A percentile compares a stretch with the other conserved stretches of the same genome.
phyloP scores from a whole-genome alignment of 1,140 invertebrate genomes.

The Pseudomyrmex sp. region DNA sequence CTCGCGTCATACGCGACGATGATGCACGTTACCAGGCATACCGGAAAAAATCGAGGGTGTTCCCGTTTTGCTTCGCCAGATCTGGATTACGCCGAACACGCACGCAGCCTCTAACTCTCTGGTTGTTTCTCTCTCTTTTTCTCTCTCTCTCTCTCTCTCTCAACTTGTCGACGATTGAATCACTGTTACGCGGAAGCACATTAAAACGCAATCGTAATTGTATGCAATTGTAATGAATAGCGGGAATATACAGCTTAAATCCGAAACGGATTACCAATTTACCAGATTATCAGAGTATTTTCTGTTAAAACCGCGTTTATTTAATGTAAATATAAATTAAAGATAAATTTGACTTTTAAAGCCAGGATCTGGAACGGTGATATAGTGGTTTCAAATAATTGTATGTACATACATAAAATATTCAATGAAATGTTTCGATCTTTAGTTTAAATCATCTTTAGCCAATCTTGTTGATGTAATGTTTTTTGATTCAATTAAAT shows the following conservation, averaged over 20 bases:
- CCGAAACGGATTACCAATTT: background rate
- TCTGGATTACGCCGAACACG: background rate
- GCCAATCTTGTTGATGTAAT: too few species aligned
- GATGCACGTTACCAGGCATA: background rate
- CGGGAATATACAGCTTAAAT: background rate
- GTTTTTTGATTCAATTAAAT: too few species aligned
- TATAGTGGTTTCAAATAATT: too few species aligned
- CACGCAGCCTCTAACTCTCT: background rate
- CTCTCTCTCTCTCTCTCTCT: too few species aligned
- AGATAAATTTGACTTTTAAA: too few species aligned
- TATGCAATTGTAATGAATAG: background rate
- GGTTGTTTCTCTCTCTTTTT: background rate
- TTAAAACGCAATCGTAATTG: background rate
- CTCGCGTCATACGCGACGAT: background rate
- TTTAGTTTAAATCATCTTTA: too few species aligned
- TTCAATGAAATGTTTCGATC: too few species aligned
- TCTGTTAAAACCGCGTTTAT: too few species aligned
- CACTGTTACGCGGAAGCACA: slow-evolving; percentile 10
- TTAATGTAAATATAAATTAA: too few species aligned
- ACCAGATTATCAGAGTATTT: too few species aligned
- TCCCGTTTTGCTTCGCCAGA: background rate
- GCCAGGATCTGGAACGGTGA: too few species aligned
- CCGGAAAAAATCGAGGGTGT: background rate
- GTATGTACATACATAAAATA: too few species aligned
- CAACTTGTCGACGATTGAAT: background rate